These are phyloP conservation scores for Grammomys surdaster DNA, from an alignment of 2,113 vertebrate genomes.

Conservation along the genomic window DNA sequence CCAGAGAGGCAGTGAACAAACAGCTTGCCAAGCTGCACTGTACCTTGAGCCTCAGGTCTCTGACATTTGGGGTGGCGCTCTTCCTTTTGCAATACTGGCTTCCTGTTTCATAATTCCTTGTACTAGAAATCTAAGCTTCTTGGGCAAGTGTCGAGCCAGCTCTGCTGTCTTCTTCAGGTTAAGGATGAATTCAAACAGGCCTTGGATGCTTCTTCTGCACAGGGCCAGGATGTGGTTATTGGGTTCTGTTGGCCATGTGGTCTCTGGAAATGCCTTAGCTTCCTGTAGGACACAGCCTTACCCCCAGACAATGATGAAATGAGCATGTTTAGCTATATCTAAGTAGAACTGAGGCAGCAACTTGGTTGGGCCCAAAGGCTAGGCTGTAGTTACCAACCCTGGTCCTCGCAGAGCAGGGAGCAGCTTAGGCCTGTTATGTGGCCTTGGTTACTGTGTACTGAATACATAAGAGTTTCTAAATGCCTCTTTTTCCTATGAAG, in stretches of 20 bases:
- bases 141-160: neutral
- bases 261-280: neutral
- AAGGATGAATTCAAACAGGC: neutral
- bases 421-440: neutral
- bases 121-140: neutral
- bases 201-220: neutral
- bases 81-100: neutral
- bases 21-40: fast-evolving
- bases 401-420: neutral
- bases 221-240: neutral
- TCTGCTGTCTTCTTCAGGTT: neutral
- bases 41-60: neutral
- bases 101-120: neutral
- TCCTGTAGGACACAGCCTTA: neutral
- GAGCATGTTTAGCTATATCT: neutral
- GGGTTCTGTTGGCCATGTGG: neutral
- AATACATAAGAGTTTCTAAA: neutral
- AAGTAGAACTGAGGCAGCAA: neutral
- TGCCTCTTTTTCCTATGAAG: neutral
- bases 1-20: neutral
- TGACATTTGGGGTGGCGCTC: neutral
- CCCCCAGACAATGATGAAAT: neutral
- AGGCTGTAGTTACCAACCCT: neutral
- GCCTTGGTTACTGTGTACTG: neutral
- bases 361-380: neutral